A percentile compares a stretch with the other conserved stretches of the same genome.
Evolutionary conservation across 2,888 invertebrate genomes (phyloP).

Genomic region (Nudaria mundana): DNA sequence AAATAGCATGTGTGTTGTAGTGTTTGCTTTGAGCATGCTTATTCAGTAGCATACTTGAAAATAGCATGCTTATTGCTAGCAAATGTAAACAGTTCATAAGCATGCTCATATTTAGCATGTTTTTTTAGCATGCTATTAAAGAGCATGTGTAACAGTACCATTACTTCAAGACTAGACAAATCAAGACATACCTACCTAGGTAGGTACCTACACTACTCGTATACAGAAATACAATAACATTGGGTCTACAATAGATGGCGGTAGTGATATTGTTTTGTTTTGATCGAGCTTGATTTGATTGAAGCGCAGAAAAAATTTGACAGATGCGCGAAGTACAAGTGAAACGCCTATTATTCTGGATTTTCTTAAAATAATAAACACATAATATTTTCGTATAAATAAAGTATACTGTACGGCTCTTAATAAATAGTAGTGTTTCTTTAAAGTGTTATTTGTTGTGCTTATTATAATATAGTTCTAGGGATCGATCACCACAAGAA

Average conservation of each 20-base stretch:
- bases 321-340: conserved; percentile 49
- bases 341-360: conserved; percentile 39
- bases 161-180: too few relatives aligned
- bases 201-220: too few relatives aligned
- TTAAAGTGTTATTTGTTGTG: conserved; percentile 18
- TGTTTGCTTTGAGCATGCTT: too few relatives aligned
- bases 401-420: too few relatives aligned
- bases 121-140: too few relatives aligned
- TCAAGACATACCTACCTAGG: background rate
- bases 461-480: conserved; percentile 13
- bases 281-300: conserved; percentile 34
- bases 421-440: conserved; percentile 4
- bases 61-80: too few relatives aligned
- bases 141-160: too few relatives aligned
- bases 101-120: too few relatives aligned
- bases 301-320: conserved; percentile 47
- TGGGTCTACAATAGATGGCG: conserved; percentile 19
- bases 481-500: conserved; percentile 15
- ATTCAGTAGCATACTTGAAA: too few relatives aligned
- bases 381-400: background rate
- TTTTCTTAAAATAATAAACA: background rate
- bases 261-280: conserved; percentile 29
- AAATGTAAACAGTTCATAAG: too few relatives aligned
- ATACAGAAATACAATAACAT: too few relatives aligned
- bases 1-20: too few relatives aligned